These are phyloP conservation scores for Brachypteracias leptosomus DNA, from an alignment of 2,113 vertebrate species.

Conservation along the genomic window DNA sequence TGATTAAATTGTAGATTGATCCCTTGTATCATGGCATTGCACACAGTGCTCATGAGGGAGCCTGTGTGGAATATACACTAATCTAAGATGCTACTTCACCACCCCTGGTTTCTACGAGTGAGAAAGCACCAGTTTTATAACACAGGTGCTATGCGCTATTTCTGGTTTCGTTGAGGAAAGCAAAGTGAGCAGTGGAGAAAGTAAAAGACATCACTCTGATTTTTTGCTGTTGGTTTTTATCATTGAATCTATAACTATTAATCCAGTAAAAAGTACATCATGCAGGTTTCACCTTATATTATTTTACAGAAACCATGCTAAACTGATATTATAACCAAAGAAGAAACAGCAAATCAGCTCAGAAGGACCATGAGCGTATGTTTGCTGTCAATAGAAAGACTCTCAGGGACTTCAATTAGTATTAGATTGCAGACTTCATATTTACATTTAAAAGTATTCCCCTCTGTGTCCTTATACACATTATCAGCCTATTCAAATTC, in stretches of 20 bases:
- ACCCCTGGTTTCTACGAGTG: background rate
- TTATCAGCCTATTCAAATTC: slow-evolving; percentile 8
- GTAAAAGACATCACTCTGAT: background rate
- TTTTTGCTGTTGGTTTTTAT: background rate
- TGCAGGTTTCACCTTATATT: background rate
- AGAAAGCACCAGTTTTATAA: background rate
- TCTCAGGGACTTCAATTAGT: background rate
- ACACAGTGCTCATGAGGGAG: background rate
- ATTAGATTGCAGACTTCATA: background rate
- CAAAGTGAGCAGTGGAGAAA: background rate
- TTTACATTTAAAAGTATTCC: slow-evolving; percentile 33
- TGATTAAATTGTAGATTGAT: background rate
- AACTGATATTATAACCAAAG: background rate
- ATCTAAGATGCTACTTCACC: background rate
- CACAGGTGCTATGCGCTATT: background rate
- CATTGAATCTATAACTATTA: background rate
- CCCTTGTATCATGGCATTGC: background rate
- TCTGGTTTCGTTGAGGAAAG: background rate
- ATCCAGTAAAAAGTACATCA: background rate
- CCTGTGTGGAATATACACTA: background rate
- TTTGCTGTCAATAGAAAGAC: background rate
- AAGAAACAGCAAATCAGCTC: background rate
- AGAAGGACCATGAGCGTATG: background rate
- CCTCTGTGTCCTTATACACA: slow-evolving; percentile 6
- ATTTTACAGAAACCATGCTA: background rate